Base-by-base conservation (phyloP, 2,888 invertebrate genomes). In the Heteromyza rotundicornis region DNA sequence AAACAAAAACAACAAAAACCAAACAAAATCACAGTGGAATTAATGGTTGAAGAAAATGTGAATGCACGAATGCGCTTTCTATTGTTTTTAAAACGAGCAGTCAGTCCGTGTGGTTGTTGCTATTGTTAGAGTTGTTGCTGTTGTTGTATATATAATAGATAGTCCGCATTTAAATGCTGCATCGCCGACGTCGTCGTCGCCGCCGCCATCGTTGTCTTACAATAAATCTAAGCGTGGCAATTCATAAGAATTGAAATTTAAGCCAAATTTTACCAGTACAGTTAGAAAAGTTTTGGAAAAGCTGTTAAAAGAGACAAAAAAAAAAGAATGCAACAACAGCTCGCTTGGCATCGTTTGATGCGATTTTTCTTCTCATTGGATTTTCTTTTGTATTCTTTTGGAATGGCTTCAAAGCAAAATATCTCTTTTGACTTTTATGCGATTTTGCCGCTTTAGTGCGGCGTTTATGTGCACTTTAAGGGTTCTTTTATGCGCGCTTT, bases 1-100 rank as follows among this genome's bases (percentile, higher is more conserved):
- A 57, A 32, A 55, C 16, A 56, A 56, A 40, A 40, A 27, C 32
- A 22, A 47, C 56, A 57, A 47, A 44, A 50, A 50, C 35, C 35
- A 35, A 58, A 35, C 57, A 58, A 51, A 35, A 36, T 24, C 32
- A 51, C 51, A 40, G 3, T n/a, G n/a, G n/a, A 7, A 40, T 12
- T n/a, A 40, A n/a, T n/a, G n/a, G n/a, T 12, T 32, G 12, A 32
- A 12, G 7, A 32, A n/a, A n/a, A n/a, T n/a, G n/a, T n/a, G 3
- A 20, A 47, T 19, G 47, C 47, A 47, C 19, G 27, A 53, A 24
- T 51, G 51, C 51, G 51, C 51, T 51, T 51, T 51, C 51, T 23
- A 51, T 51, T 51, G 51, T 51, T 51, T 47, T 19, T 16, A 19
- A 19, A 5, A 16, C 10, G 16, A n/a, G 47, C n/a, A n/a, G n/a